These are phyloP conservation scores for Coregonus sp. DNA, from an alignment of 2,797 vertebrate species.

Conservation along the genomic window DNA sequence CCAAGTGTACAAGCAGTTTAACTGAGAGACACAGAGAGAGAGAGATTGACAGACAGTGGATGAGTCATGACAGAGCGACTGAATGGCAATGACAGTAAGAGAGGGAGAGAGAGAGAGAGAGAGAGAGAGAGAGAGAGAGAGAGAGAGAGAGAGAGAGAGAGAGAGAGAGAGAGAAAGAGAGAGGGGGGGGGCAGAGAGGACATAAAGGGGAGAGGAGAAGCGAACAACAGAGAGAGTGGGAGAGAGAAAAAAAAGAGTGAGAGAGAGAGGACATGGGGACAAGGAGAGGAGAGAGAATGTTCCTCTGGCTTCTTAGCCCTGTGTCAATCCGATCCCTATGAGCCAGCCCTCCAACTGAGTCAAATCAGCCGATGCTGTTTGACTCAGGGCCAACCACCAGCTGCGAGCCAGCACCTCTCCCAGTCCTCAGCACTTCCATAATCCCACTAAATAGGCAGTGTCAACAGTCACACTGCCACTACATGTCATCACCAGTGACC, in stretches of 20 bases:
- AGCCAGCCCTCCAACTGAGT: conserved; percentile 2
- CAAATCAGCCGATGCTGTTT: not conserved
- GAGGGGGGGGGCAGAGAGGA: not conserved
- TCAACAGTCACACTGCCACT: not conserved
- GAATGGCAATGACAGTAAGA: not conserved
- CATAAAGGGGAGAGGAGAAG: not conserved
- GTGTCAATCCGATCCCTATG: not conserved
- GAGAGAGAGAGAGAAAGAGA: not conserved
- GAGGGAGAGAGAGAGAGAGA: not conserved
- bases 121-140: not conserved
- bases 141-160: not conserved
- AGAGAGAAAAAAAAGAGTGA: not conserved
- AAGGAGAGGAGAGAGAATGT: conserved; percentile 25
- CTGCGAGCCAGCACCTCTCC: not conserved
- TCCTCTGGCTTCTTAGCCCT: not conserved
- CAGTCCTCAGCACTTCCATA: not conserved
- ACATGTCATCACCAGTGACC: not conserved
- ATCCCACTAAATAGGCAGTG: not conserved
- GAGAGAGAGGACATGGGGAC: conserved; percentile 15
- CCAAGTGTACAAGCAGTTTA: not conserved
- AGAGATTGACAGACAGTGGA: not conserved
- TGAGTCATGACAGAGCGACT: not conserved
- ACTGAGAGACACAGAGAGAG: conserved; percentile 19
- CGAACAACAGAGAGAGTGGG: conserved; percentile 2
- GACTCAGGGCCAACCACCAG: conserved; percentile 6